Base-by-base conservation (phyloP, 2,888 invertebrate genomes). In the Lithophane semibrunnea region DNA sequence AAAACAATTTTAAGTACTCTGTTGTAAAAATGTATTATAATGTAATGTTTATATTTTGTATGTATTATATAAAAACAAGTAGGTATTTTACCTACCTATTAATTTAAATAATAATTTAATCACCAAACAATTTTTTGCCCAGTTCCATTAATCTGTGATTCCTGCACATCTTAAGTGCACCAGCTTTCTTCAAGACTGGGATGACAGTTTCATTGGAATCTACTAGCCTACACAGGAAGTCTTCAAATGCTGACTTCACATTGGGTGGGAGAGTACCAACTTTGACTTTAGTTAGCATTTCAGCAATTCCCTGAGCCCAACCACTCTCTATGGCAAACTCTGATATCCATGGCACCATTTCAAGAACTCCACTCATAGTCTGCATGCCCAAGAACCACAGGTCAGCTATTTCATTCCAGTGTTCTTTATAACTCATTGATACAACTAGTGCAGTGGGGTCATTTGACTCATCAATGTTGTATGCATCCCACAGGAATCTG, bases 311-410 rank as follows among this genome's bases (percentile, higher is more conserved):
- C 92, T 98, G 98, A 7, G 98, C 98, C 99, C 99, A 99, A n/a
- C 99, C 99, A 92, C 99, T 99, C 90, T 99, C 99, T 80, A 99
- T 98, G 8, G 98, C 98, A 94, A 99, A 99, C 90, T 99, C 98
- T 0, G 98, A 98, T 82, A 99, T 98, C 99, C 99, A 99, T 7
- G 99, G 98, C 81, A 99, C 97, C 80, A 98, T 97, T 29, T 98
- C 97, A 61, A 99, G 94, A 0, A 99, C 98, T 54, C 98, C 97
- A 90, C 98, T 98, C 97, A 99, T 98, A 2, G 99, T 99, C 93
- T 99, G 99, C 98, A 99, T 99, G 42, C 99, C 99, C 81, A 99
- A 96, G 94, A 99, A 99, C 99, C 99, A 99, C 21, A 99, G 95
- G 91, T 99, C 99, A 92, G 98, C 98, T 79, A 99, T 97, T 93